phyloP scores from a whole-genome alignment of 2,113 vertebrate species.

The Anas platyrhynchos region DNA sequence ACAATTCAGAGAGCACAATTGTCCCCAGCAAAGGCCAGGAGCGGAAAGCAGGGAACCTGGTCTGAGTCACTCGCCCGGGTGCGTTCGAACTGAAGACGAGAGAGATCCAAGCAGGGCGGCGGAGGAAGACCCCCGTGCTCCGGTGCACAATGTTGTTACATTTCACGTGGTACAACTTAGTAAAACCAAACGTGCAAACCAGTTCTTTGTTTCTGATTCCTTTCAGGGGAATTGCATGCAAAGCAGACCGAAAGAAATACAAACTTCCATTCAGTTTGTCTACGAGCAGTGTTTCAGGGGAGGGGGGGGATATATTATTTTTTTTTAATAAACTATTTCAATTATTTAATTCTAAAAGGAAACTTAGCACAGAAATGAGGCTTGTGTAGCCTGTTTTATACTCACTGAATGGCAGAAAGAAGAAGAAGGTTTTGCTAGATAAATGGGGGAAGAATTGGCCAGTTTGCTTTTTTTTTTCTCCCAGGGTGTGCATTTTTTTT shows the following conservation, averaged over 20 bases:
- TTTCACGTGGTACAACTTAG: constrained; percentile 73
- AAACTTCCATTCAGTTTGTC: constrained; percentile 73
- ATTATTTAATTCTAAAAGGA: constrained; percentile 82
- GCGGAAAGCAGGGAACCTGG: constrained; percentile 85
- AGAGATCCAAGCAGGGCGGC: constrained; percentile 5
- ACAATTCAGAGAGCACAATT: constrained; percentile 89
- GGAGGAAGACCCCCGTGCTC: constrained; percentile 71
- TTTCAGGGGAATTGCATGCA: constrained; percentile 79
- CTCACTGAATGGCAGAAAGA: constrained; percentile 67
- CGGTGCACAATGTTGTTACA: constrained; percentile 75
- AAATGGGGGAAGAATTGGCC: constrained; percentile 74
- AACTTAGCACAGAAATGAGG: constrained; percentile 78
- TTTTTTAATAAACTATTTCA: constrained; percentile 77
- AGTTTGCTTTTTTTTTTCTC: constrained; percentile 74
- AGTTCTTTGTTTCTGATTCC: constrained; percentile 80
- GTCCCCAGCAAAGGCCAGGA: constrained; percentile 88
- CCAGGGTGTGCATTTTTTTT: constrained; percentile 61
- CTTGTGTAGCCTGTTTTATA: constrained; percentile 68
- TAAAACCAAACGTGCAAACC: constrained; percentile 80
- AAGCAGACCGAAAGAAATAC: constrained; percentile 68
- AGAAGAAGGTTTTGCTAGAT: constrained; percentile 66
- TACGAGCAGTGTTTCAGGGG: constrained; percentile 66
- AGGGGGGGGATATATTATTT: constrained; percentile 51
- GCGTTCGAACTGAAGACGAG: constrained; percentile 27
- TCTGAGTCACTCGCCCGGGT: constrained; percentile 70